Evolutionary conservation across 2,888 invertebrate genomes (phyloP).

Genomic region (Penaeus monodon): DNA sequence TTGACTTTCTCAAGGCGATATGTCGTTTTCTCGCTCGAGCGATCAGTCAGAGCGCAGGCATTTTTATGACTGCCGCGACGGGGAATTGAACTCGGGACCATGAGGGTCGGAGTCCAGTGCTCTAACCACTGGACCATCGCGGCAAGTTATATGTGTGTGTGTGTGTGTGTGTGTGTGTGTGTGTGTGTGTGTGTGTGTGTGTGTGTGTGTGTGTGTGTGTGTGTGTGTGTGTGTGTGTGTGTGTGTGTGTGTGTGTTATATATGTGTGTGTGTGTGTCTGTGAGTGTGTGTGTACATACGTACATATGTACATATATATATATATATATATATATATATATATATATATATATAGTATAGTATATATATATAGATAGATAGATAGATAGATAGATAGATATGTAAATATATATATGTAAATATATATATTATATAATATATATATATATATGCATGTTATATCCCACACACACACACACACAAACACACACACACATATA

Average conservation of each 20-base stretch:
- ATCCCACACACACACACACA: background rate
- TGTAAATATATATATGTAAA: background rate
- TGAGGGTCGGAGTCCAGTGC: too few relatives aligned
- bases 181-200: background rate
- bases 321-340: constrained; percentile 22
- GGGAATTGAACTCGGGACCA: too few relatives aligned
- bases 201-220: background rate
- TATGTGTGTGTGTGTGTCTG: background rate
- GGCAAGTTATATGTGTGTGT: background rate
- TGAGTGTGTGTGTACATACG: background rate
- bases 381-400: background rate
- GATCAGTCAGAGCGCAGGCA: too few relatives aligned
- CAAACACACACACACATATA: background rate
- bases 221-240: background rate
- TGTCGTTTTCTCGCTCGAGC: too few relatives aligned
- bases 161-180: background rate
- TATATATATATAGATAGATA: background rate
- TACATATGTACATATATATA: constrained; percentile 4
- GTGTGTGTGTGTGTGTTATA: background rate
- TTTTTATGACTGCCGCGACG: too few relatives aligned
- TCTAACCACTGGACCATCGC: too few relatives aligned
- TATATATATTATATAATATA: background rate
- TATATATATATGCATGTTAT: background rate
- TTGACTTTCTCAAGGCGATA: too few relatives aligned
- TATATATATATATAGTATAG: constrained; percentile 13